phyloP scores from a whole-genome alignment of 2,888 invertebrate species.

The Escarpia spicata region DNA sequence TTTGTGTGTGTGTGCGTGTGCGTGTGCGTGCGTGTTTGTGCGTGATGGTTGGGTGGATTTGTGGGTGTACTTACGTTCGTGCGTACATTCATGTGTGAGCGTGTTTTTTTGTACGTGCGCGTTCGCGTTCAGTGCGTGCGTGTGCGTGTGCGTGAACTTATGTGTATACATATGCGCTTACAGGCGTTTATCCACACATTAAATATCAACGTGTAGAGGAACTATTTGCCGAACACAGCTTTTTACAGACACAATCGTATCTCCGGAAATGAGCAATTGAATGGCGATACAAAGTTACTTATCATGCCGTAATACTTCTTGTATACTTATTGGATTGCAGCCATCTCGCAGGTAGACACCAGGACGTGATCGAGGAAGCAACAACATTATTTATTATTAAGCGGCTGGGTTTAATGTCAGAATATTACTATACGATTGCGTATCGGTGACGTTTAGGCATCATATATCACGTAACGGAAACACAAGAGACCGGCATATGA shows the following conservation, averaged over 20 bases:
- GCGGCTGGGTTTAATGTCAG: neutral
- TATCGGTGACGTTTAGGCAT: neutral
- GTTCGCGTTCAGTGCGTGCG: neutral
- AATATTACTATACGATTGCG: neutral
- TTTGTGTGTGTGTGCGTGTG: neutral
- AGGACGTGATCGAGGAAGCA: neutral
- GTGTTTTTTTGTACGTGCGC: neutral
- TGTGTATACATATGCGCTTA: neutral
- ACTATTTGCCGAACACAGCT: neutral
- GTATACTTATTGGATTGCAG: neutral
- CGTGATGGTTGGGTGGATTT: neutral
- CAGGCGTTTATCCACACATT: neutral
- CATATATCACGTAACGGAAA: neutral
- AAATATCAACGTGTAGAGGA: neutral
- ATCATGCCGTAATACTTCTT: neutral
- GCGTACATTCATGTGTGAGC: neutral
- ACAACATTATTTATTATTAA: constrained; percentile 3
- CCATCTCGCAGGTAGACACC: neutral
- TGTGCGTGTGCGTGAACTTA: neutral
- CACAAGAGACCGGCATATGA: neutral
- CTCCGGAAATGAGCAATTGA: neutral
- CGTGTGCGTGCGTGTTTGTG: neutral
- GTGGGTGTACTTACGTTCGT: neutral
- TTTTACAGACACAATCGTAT: neutral
- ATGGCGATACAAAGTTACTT: neutral